Evolutionary conservation across 2,797 vertebrate genomes (phyloP), one percentile per base, ranked within the genome.

Genomic region (Scleropages formosus): DNA sequence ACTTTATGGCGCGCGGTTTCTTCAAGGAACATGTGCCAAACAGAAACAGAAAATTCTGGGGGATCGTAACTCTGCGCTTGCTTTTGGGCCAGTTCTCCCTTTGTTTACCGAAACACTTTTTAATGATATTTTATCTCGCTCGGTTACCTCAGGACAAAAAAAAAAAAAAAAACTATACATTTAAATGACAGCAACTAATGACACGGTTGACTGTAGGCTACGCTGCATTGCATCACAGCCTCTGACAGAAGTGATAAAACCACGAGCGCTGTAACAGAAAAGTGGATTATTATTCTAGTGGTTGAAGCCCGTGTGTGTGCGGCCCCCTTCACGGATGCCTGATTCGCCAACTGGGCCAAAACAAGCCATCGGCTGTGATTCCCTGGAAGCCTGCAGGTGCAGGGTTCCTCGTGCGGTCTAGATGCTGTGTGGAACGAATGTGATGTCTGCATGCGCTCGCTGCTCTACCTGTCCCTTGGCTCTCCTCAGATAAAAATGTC

Each of bases 291-390:
- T n/a, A n/a, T n/a, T n/a, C n/a, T n/a, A n/a, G n/a, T n/a, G n/a
- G n/a, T n/a, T n/a, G n/a, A n/a, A 74, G 68, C 77, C 39, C 72
- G 51, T 80, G 20, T 64, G 59, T 73, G 73, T 76, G 26, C 27
- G 60, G 65, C 53, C 77, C 74, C 31, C 26, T 62, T 44, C n/a
- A 44, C 39, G 74, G 78, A 81, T 83, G 71, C 72, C 70, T 4
- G 1, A 63, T 80, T 70, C 71, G 74, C 73, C 73, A 46, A 61
- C 79, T 68, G 58, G 77, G 83, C 85, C 88, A 89, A 86, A 85
- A 82, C 79, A 88, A 87, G 85, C 78, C 59, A 86, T 87, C 82
- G 84, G 81, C 79, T 79, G 79, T 84, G 82, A 81, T 85, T 74
- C 83, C 72, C 76, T 74, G 78, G 75, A 74, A 79, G 78, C 73